Conservation (phyloP, 1,140 invertebrate genomes). For the Schlechtendalia chinensis region DNA sequence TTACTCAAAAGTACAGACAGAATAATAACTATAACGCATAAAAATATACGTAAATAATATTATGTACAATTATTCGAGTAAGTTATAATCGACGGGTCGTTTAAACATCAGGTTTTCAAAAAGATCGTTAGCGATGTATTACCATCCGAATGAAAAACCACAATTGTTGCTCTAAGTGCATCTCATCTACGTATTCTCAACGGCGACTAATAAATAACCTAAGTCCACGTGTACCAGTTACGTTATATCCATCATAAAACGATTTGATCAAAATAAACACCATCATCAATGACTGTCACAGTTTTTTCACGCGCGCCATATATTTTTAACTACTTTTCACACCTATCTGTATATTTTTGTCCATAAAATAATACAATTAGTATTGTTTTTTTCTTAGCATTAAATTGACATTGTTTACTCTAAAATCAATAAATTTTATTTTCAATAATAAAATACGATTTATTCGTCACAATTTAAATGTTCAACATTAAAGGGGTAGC, state of each 20-base stretch:
- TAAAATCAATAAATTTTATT: too few species aligned
- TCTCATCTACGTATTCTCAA: not conserved
- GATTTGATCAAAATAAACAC: not conserved
- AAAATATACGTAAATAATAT: too few species aligned
- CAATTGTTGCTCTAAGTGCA: not conserved
- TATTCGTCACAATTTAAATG: too few species aligned
- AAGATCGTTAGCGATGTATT: too few species aligned
- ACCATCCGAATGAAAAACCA: not conserved
- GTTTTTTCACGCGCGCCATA: too few species aligned
- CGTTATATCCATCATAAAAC: not conserved
- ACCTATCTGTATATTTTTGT: too few species aligned
- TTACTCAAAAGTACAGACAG: not conserved
- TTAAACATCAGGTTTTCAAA: not conserved
- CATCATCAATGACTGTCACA: not conserved
- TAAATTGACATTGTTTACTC: too few species aligned
- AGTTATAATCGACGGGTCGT: not conserved
- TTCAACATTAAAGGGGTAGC: too few species aligned
- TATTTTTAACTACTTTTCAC: too few species aligned
- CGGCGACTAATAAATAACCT: constrained; percentile 14
- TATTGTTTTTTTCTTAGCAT: too few species aligned
- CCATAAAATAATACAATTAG: too few species aligned
- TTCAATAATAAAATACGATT: too few species aligned
- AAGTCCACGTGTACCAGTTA: not conserved
- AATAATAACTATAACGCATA: not conserved
- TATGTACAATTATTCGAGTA: not conserved